Base-by-base conservation (phyloP, 2,797 vertebrate species). In the Podarcis lilfordi region DNA sequence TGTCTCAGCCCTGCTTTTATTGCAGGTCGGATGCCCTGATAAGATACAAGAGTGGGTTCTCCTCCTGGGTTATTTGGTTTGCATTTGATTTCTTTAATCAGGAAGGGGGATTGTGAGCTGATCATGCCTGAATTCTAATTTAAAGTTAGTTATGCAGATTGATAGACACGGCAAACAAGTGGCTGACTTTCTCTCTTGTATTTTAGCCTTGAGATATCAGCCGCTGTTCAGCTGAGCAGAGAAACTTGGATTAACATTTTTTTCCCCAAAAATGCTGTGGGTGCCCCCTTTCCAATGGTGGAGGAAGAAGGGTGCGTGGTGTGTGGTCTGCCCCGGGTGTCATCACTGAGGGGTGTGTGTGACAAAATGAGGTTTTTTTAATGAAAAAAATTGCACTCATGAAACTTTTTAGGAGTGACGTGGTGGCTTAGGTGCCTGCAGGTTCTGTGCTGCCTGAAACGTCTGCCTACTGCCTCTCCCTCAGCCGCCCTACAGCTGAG, bases 1-100 rank as follows among this genome's bases (percentile, higher is more conserved):
- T 80, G 32, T 45, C 37, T 85, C 45, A 35, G 10, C 72, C 93
- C 29, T 84, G 80, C 50, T 82, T 75, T 89, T 71, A 74, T 87
- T 32, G 7, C 83, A 84, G 82, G 91, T 69, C 59, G 82, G 83
- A 89, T 91, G 4, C 21, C 0, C 1, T 69, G 84, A 83, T 91
- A 89, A 90, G 91, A 87, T 79, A 75, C 2, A 55, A 7, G 3
- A 74, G 43, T 55, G 5, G 0, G 1, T 59, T 81, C 1, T 59
- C 1, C 9, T 84, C 43, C 61, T 88, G 55, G 77, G 79, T 86
- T 9, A 0, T 68, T 88, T 82, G 2, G 66, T 88, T 91, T 77
- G 10, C 21, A n/a, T 80, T 80, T 59, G 59, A 1, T 76, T 92
- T 88, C 32, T 27, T 69, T 74, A 23, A 13, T 32, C 0, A 0